Conservation (phyloP, 2,797 vertebrate genomes). For the Helarctos malayanus region DNA sequence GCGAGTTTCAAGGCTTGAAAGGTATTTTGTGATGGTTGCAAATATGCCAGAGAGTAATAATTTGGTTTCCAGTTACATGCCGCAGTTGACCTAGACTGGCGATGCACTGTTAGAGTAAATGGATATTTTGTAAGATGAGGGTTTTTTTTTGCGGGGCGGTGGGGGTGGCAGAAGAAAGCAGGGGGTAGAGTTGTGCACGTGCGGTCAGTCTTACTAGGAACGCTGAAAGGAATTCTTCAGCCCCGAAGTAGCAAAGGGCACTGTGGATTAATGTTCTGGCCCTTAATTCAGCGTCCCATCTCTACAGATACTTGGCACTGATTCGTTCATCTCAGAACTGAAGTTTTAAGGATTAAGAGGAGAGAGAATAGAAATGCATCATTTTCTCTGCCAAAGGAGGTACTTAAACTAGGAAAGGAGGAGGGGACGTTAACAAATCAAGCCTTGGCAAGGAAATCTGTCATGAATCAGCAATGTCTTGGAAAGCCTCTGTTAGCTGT, state of each 20-base stretch:
- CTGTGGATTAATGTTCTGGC: neutral
- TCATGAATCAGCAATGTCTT: slow-evolving; percentile 63
- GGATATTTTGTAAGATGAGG: slow-evolving; percentile 38
- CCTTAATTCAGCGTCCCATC: slow-evolving; percentile 55
- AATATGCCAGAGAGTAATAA: neutral
- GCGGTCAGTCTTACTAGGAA: neutral
- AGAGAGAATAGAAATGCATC: slow-evolving; percentile 69
- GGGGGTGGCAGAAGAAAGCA: no score
- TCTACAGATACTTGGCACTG: slow-evolving; percentile 63
- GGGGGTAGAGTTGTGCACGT: neutral
- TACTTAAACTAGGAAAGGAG: slow-evolving; percentile 57
- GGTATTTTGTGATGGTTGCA: slow-evolving; percentile 23
- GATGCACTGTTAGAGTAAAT: neutral
- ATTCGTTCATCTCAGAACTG: slow-evolving; percentile 10
- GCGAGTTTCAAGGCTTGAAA: neutral
- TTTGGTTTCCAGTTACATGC: slow-evolving; percentile 13
- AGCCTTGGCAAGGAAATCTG: slow-evolving; percentile 60
- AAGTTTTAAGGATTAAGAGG: slow-evolving; percentile 63
- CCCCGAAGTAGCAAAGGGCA: neutral
- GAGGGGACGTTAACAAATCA: slow-evolving; percentile 66
- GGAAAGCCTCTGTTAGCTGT: neutral
- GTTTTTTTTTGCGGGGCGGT: neutral
- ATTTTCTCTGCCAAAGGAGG: slow-evolving; percentile 71
- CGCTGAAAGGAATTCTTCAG: neutral
- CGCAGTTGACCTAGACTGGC: neutral